Base-by-base conservation (phyloP, 2,888 invertebrate genomes). In the Schizaphis graminum region DNA sequence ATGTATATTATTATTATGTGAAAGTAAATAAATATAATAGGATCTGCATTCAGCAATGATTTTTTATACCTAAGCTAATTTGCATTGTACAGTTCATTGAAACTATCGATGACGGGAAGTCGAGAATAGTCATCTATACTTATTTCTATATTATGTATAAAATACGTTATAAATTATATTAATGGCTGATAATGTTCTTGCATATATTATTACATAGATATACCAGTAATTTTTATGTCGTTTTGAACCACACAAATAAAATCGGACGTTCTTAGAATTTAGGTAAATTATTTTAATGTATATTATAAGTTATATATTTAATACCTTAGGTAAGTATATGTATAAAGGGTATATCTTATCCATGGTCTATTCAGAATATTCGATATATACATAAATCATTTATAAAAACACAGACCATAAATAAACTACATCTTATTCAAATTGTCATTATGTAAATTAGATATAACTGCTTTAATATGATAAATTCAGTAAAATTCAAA, bases 251-350 rank as follows among this genome's bases (percentile, higher is more conserved):
- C 49, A n/a, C 13, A 53, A 41, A 89, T 16, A 26, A 57, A 24
- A 56, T 89, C 24, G 41, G 28, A 44, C 44, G 28, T 57, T 89
- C 41, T 41, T 41, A 44, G 41, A 89, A 88, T 53, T 88, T 53
- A 53, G 21, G 87, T 88, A 88, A 88, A 53, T 88, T 49, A 88
- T 88, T 88, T 88, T 88, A 53, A 88, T 53, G 53, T 53, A 21
- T 88, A 49, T 49, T 88, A 49, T 26, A n/a, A 35, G 49, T 53
- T 24, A 44, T 44, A 26, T 26, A 44, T 44, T 41, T 11, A 85
- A 85, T 35, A 88, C 53, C 35, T 10, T 53, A 53, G 35, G n/a
- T 88, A 88, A 7, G 53, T 87, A 53, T 53, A 49, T 49, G 24
- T 53, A 53, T 88, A 53, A 53, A 28, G 24, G 8, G n/a, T 53